phyloP scores from a whole-genome alignment of 2,888 invertebrate genomes.

The Operophtera brumata region DNA sequence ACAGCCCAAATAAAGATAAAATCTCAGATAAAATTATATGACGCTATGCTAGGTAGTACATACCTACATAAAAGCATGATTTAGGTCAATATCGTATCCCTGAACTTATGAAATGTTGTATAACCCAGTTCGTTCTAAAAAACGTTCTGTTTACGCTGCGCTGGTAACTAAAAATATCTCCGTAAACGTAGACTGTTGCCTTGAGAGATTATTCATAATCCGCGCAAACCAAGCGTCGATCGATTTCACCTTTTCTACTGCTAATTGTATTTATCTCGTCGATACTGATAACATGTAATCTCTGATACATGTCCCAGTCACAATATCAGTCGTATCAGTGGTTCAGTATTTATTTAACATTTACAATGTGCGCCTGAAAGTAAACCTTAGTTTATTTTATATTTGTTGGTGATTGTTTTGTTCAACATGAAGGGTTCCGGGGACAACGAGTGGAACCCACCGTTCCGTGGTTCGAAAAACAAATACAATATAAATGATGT shows the following conservation, averaged over 20 bases:
- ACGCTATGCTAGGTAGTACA: not conserved
- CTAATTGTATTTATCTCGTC: conserved; percentile 27
- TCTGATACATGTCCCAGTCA: conserved; percentile 29
- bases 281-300: conserved; percentile 44
- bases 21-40: not conserved
- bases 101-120: conserved; percentile 4
- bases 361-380: not conserved
- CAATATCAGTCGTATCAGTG: conserved; percentile 10
- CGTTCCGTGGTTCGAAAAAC: conserved; percentile 35
- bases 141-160: conserved; percentile 14
- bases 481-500: conserved; percentile 38
- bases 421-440: conserved; percentile 45
- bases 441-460: conserved; percentile 39
- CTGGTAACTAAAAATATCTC: conserved; percentile 20
- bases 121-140: not conserved
- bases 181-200: conserved; percentile 2
- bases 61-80: not conserved
- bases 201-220: conserved; percentile 15
- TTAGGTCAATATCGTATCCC: conserved; percentile 5
- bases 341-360: conserved; percentile 6
- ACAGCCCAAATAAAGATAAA: not conserved
- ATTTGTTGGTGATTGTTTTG: conserved; percentile 16
- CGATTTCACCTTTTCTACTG: conserved; percentile 20
- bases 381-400: not conserved
- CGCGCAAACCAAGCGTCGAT: conserved; percentile 10